Evolutionary conservation across 2,113 vertebrate genomes (phyloP).

Genomic region (Cyprinodon tularosa): DNA sequence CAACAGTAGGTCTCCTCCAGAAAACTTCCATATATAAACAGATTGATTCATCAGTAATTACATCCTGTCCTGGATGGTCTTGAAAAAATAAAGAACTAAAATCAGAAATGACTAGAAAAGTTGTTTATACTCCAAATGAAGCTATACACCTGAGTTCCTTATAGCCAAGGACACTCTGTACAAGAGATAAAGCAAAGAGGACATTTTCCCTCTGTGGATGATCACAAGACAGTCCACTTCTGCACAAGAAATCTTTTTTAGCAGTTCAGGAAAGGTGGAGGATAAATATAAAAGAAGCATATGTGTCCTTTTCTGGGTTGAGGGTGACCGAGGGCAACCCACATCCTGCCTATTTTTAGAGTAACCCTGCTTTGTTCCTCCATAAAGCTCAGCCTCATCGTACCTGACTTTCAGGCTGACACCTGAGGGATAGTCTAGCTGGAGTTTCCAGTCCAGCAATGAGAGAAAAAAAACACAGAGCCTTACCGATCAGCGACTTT

Average conservation of each 20-base stretch:
- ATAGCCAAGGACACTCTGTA: not conserved
- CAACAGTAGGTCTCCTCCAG: too few species aligned
- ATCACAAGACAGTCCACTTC: not conserved
- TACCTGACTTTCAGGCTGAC: conserved; percentile 9
- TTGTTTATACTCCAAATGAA: not conserved
- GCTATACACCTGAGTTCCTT: not conserved
- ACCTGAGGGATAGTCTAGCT: conserved; percentile 40
- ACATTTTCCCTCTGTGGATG: not conserved
- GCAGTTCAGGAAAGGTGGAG: not conserved
- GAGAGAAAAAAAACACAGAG: conserved; percentile 25
- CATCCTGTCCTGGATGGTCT: too few species aligned
- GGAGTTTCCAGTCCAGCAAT: conserved; percentile 48
- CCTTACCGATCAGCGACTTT: conserved; percentile 36
- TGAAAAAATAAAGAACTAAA: conserved; percentile 9
- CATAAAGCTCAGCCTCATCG: conserved; percentile 4
- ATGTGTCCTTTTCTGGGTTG: not conserved
- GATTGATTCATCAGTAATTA: too few species aligned
- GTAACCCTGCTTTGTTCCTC: not conserved
- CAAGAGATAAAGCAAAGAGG: not conserved
- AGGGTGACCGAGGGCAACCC: conserved; percentile 12
- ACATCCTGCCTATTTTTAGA: not conserved
- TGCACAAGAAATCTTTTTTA: not conserved
- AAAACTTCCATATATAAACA: too few species aligned
- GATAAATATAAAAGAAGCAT: not conserved
- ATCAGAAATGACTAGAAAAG: not conserved